Percentiles rank a stretch among this genome's conserved stretches.
phyloP scores from a whole-genome alignment of 2,113 vertebrate species.

The Limnothrissa miodon region DNA sequence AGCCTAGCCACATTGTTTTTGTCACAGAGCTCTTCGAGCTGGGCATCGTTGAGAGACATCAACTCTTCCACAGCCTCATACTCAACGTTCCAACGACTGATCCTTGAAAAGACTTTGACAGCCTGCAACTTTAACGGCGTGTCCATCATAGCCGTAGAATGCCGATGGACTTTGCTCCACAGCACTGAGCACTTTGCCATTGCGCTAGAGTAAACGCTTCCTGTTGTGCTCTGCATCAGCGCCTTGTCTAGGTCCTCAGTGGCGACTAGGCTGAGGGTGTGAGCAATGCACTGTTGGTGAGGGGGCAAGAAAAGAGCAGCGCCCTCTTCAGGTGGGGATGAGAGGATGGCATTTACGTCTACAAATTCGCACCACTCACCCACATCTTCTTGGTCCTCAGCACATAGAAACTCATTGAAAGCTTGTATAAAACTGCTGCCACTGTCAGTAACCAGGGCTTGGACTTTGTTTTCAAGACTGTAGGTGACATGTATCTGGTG shows the following conservation, averaged over 20 bases:
- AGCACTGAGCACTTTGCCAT: conserved; percentile 65
- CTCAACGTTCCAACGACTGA: conserved; percentile 67
- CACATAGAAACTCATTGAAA: conserved; percentile 62
- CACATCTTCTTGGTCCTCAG: conserved; percentile 54
- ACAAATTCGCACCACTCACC: conserved; percentile 61
- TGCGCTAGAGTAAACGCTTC: conserved; percentile 61
- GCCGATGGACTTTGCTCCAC: conserved; percentile 64
- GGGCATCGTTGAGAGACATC: conserved; percentile 58
- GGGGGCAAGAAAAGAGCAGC: conserved; percentile 64
- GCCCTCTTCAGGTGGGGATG: conserved; percentile 63
- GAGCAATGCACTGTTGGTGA: conserved; percentile 63
- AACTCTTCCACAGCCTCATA: conserved; percentile 67
- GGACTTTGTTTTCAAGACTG: conserved; percentile 67
- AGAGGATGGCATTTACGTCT: conserved; percentile 58
- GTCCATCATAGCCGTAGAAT: conserved; percentile 60
- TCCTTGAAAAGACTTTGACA: conserved; percentile 44
- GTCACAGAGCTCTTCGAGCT: conserved; percentile 63
- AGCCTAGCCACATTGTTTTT: conserved; percentile 58
- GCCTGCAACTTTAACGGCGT: conserved; percentile 34
- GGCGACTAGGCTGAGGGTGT: conserved; percentile 66
- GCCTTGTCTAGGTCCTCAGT: conserved; percentile 66
- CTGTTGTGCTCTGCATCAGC: conserved; percentile 62
- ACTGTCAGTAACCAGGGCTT: conserved; percentile 65
- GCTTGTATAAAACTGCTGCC: conserved; percentile 65
- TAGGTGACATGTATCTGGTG: conserved; percentile 55